These are phyloP conservation scores for Benthosema pterotum DNA, from an alignment of 2,797 vertebrate species.

Conservation along the genomic window DNA sequence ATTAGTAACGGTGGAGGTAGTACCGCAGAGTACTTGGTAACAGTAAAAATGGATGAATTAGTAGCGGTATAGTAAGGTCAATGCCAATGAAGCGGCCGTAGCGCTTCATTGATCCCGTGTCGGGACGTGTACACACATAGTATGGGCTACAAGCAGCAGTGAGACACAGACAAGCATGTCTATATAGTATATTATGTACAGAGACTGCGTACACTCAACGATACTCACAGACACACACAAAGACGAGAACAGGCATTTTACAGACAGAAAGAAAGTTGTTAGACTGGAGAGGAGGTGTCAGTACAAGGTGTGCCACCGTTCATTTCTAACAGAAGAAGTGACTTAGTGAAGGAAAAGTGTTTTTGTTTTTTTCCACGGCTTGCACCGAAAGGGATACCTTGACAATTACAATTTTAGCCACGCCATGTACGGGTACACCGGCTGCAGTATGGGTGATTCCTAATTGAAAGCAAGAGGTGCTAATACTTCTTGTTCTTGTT, in stretches of 20 bases:
- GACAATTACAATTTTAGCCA: slow-evolving; percentile 67
- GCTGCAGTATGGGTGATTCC: neutral
- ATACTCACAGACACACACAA: slow-evolving; percentile 34
- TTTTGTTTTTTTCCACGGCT: neutral
- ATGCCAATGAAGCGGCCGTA: no score
- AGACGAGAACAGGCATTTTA: slow-evolving; percentile 42
- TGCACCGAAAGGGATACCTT: slow-evolving; percentile 47
- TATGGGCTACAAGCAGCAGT: neutral
- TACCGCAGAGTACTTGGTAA: no score
- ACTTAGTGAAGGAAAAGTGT: slow-evolving; percentile 41
- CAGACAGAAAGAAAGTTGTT: slow-evolving; percentile 56
- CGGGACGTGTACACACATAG: slow-evolving; percentile 16
- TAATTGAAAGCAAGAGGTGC: neutral
- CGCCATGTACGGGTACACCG: slow-evolving; percentile 11
- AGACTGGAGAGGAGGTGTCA: slow-evolving; percentile 61
- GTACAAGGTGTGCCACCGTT: slow-evolving; percentile 51
- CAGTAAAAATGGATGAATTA: no score
- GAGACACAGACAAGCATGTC: slow-evolving; percentile 14
- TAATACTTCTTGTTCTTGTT: neutral
- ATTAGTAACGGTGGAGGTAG: no score
- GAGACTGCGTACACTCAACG: slow-evolving; percentile 29
- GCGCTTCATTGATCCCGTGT: no score
- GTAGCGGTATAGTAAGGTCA: no score
- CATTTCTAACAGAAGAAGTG: slow-evolving; percentile 30
- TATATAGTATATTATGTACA: no score